Conservation (phyloP, 1,140 invertebrate species). For the Penaeus indicus region DNA sequence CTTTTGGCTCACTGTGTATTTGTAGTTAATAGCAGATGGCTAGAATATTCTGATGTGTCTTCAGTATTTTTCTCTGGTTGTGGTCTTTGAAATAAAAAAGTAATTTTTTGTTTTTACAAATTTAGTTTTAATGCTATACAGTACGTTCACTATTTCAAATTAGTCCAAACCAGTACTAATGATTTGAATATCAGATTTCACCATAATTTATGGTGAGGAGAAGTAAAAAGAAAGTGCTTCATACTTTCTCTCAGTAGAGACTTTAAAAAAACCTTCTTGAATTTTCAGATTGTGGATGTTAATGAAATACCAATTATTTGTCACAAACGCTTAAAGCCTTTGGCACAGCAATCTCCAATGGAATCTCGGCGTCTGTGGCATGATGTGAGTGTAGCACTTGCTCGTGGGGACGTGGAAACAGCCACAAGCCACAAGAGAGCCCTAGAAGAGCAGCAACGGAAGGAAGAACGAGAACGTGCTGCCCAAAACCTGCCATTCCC, state of each 20-base stretch:
- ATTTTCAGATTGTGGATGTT: constrained; percentile 71
- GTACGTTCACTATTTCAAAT: no score
- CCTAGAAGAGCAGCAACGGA: constrained; percentile 75
- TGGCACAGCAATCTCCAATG: constrained; percentile 70
- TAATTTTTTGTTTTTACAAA: no score
- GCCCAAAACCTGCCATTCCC: constrained; percentile 70
- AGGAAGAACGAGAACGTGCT: constrained; percentile 73
- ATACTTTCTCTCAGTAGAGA: no score
- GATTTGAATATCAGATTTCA: not conserved
- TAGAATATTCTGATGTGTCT: not conserved
- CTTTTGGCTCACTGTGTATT: constrained; percentile 29
- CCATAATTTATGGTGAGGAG: no score
- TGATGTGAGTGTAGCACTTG: constrained; percentile 74
- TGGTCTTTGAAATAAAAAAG: no score
- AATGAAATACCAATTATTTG: constrained; percentile 71
- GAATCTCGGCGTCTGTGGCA: constrained; percentile 75
- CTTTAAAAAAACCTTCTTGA: not conserved
- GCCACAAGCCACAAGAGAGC: constrained; percentile 74
- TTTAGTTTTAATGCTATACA: no score
- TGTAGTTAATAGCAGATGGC: constrained; percentile 13
- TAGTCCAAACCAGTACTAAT: not conserved
- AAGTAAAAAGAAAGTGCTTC: no score
- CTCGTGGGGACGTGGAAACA: constrained; percentile 71
- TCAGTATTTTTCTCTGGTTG: no score
- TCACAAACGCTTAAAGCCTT: constrained; percentile 71